Evolutionary conservation across 1,140 invertebrate genomes (phyloP).

Genomic region (Diachasmimorpha longicaudata): DNA sequence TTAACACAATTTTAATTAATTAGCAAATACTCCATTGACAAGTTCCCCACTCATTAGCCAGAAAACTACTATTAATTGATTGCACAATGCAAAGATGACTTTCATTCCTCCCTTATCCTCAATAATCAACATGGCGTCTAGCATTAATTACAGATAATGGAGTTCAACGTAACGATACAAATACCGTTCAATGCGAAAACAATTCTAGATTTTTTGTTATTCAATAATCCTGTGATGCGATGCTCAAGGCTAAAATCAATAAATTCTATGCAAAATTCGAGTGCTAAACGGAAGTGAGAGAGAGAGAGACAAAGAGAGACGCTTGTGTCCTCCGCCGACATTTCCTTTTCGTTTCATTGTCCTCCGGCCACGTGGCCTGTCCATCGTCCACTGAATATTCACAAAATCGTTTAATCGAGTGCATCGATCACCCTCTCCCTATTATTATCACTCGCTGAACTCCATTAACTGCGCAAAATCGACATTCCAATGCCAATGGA

Average conservation of each 20-base stretch:
- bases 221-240: no score
- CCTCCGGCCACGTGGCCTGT: not conserved
- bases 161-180: not conserved
- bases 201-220: no score
- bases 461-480: not conserved
- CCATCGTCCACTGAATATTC: not conserved
- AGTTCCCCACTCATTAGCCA: no score
- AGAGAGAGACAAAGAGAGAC: conserved; percentile 22
- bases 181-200: no score
- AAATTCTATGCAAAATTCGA: not conserved
- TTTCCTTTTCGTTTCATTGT: not conserved
- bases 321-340: conserved; percentile 30
- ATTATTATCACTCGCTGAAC: not conserved
- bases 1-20: no score
- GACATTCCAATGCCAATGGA: not conserved
- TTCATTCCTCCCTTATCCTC: not conserved
- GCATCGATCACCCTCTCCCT: not conserved
- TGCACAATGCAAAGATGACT: not conserved
- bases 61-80: not conserved
- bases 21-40: no score
- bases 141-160: not conserved
- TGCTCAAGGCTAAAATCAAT: not conserved
- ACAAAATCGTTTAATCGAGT: not conserved
- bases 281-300: no score
- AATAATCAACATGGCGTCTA: not conserved